Conservation (phyloP, 1,140 invertebrate species). For the Papilio glaucus region DNA sequence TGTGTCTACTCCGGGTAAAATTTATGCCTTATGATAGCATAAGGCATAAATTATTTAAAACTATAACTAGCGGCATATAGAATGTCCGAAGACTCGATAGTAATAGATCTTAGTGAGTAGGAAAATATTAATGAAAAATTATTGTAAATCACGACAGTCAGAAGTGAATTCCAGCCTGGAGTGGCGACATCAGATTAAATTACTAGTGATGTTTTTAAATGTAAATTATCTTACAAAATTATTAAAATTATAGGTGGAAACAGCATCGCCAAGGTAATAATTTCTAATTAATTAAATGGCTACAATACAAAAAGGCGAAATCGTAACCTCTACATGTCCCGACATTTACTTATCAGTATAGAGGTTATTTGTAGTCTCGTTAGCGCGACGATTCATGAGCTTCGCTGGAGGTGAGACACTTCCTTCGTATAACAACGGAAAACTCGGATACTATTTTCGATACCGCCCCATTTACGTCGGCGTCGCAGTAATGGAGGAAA, state of each 20-base stretch:
- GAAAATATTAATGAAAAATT: too few relatives aligned
- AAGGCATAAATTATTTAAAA: neutral
- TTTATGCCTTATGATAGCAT: neutral
- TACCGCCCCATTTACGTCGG: constrained; percentile 17
- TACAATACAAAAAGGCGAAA: neutral
- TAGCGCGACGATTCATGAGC: constrained; percentile 1
- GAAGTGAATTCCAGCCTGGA: too few relatives aligned
- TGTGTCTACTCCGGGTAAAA: neutral
- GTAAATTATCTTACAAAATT: too few relatives aligned
- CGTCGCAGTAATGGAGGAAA: neutral
- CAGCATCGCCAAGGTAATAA: neutral
- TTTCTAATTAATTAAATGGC: neutral
- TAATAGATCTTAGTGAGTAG: too few relatives aligned
- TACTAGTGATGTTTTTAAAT: too few relatives aligned
- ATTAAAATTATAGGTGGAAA: neutral
- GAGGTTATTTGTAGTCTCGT: constrained; percentile 17
- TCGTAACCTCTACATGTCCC: neutral
- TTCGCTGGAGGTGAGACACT: neutral
- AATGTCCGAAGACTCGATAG: neutral
- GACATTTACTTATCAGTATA: neutral
- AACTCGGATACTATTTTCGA: constrained; percentile 20
- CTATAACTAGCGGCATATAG: neutral
- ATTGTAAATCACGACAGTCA: too few relatives aligned
- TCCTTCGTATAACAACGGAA: constrained; percentile 29
- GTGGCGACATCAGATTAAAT: too few relatives aligned